phyloP scores from a whole-genome alignment of 2,113 vertebrate genomes.

The Montifringilla adamsi region DNA sequence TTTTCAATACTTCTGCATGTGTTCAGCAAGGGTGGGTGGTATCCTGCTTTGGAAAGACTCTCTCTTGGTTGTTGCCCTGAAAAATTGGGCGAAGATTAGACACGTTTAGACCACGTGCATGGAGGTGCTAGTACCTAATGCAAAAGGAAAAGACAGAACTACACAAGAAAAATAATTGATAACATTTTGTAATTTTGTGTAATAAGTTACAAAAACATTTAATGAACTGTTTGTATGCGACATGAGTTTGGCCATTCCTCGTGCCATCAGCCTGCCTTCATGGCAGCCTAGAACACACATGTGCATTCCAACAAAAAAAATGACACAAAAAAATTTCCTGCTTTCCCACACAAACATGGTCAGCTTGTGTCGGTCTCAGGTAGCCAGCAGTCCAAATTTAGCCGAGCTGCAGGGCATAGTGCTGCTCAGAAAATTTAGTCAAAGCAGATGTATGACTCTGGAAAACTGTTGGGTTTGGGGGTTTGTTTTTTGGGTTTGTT shows the following conservation, averaged over 20 bases:
- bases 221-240: neutral
- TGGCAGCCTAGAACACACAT: neutral
- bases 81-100: neutral
- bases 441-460: neutral
- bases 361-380: neutral
- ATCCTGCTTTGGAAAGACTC: neutral
- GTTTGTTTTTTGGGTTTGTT: neutral
- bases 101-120: neutral
- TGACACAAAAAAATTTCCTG: neutral
- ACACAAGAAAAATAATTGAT: neutral
- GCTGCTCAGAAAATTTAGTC: neutral
- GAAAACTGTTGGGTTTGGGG: neutral
- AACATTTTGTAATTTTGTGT: fast-evolving
- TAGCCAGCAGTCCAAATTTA: neutral
- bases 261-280: neutral
- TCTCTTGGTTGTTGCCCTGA: neutral
- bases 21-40: neutral
- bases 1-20: neutral
- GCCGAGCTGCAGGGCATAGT: neutral
- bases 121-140: neutral
- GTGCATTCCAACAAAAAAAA: neutral
- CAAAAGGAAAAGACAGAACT: neutral
- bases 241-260: neutral
- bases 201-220: neutral
- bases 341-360: neutral